Conservation (phyloP, 2,113 vertebrate genomes). For the Zeus faber region DNA sequence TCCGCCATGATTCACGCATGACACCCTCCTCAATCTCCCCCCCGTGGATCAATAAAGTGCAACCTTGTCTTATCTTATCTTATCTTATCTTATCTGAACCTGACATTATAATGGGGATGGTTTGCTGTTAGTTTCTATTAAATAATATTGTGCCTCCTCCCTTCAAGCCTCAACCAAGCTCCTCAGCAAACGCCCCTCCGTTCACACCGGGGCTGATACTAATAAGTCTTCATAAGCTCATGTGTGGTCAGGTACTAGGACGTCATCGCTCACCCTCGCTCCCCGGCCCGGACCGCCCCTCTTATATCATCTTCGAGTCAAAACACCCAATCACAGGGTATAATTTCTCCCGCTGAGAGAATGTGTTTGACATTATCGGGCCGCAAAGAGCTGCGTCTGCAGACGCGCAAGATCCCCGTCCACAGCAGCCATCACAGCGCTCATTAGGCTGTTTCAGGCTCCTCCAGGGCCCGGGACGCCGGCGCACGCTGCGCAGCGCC, state of each 20-base stretch:
- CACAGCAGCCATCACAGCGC: constrained; percentile 52
- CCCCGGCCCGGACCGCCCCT: constrained; percentile 35
- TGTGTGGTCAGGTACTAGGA: constrained; percentile 40
- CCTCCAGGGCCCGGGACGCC: neutral
- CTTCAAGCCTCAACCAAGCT: constrained; percentile 19
- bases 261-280: constrained; percentile 39
- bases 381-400: constrained; percentile 54
- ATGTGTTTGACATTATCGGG: constrained; percentile 41
- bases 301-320: constrained; percentile 36
- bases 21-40: too few species aligned
- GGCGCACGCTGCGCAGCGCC: neutral
- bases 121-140: too few species aligned
- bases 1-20: too few species aligned
- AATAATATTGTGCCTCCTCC: too few species aligned
- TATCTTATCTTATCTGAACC: too few species aligned
- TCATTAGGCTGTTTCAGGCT: constrained; percentile 50
- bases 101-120: neutral
- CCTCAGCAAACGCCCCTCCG: constrained; percentile 43
- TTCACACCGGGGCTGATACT: constrained; percentile 33
- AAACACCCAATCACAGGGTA: constrained; percentile 43
- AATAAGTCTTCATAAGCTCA: constrained; percentile 53
- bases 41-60: too few species aligned
- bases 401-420: constrained; percentile 37
- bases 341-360: constrained; percentile 42
- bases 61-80: too few species aligned